phyloP scores from a whole-genome alignment of 2,113 vertebrate genomes.

The Maccullochella peelii region DNA sequence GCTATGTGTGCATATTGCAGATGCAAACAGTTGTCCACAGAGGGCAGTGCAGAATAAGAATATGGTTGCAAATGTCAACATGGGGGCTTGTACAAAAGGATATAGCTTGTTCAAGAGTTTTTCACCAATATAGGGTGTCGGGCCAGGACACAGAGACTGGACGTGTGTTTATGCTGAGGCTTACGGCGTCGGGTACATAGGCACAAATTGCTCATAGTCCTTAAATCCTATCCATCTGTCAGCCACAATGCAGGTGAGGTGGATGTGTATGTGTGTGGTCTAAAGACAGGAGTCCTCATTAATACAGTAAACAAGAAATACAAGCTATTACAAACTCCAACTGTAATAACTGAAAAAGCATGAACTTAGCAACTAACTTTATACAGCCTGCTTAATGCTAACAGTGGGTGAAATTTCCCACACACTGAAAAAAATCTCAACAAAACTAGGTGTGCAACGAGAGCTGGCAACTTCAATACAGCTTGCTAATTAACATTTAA shows the following conservation, averaged over 20 bases:
- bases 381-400: neutral
- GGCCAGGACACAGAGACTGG: neutral
- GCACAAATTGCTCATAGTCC: neutral
- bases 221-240: neutral
- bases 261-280: neutral
- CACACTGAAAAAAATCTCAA: neutral
- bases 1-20: neutral
- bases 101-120: neutral
- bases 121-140: neutral
- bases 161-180: neutral
- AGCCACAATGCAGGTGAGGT: neutral
- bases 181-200: neutral
- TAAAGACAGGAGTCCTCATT: neutral
- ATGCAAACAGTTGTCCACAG: slow-evolving; percentile 39
- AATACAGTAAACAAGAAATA: neutral
- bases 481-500: no score
- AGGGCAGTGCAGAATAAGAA: slow-evolving; percentile 41
- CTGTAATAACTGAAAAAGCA: neutral
- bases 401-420: neutral
- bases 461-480: no score
- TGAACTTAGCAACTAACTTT: neutral
- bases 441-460: no score
- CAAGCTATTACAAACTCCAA: neutral
- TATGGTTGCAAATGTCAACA: neutral
- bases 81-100: neutral